Evolutionary conservation across 2,888 invertebrate species (phyloP).

Genomic region (Exocentrus adspersus): DNA sequence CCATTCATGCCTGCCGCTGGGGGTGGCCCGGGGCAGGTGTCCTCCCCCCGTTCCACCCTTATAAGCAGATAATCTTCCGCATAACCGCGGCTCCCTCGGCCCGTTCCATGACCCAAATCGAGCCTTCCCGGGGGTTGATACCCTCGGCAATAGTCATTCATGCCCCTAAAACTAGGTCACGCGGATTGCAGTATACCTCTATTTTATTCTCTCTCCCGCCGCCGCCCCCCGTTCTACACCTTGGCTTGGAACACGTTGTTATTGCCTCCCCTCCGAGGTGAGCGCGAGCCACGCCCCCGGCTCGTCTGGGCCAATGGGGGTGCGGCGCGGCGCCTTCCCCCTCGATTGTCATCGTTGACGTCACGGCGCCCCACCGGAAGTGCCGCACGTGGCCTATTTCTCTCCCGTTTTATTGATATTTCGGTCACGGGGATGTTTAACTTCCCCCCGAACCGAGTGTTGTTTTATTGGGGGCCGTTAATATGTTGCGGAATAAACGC

Average conservation of each 20-base stretch:
- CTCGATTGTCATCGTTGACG: slow-evolving; percentile 27
- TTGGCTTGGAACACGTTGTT: slow-evolving; percentile 21
- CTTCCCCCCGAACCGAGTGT: slow-evolving; percentile 6
- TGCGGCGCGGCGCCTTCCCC: slow-evolving; percentile 11
- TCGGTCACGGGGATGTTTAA: slow-evolving; percentile 34
- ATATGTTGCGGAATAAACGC: slow-evolving; percentile 6
- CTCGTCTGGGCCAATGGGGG: not conserved
- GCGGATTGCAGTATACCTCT: slow-evolving; percentile 55
- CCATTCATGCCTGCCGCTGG: slow-evolving; percentile 17
- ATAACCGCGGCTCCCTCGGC: slow-evolving; percentile 26
- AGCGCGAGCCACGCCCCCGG: slow-evolving; percentile 11
- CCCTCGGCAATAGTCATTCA: slow-evolving; percentile 55
- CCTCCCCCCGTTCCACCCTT: slow-evolving; percentile 9
- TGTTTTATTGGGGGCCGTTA: slow-evolving; percentile 10
- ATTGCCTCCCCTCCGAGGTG: not conserved
- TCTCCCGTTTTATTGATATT: slow-evolving; percentile 53
- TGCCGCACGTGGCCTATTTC: slow-evolving; percentile 35
- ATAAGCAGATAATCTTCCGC: slow-evolving; percentile 24
- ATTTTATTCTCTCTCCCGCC: slow-evolving; percentile 35
- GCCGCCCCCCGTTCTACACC: not conserved
- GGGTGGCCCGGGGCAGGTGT: slow-evolving; percentile 4
- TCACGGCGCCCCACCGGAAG: slow-evolving; percentile 15
- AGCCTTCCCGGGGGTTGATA: slow-evolving; percentile 60
- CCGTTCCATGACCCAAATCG: slow-evolving; percentile 47
- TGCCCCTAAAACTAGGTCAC: slow-evolving; percentile 58